Base-by-base conservation (phyloP, 2,113 vertebrate genomes). In the Motacilla alba region DNA sequence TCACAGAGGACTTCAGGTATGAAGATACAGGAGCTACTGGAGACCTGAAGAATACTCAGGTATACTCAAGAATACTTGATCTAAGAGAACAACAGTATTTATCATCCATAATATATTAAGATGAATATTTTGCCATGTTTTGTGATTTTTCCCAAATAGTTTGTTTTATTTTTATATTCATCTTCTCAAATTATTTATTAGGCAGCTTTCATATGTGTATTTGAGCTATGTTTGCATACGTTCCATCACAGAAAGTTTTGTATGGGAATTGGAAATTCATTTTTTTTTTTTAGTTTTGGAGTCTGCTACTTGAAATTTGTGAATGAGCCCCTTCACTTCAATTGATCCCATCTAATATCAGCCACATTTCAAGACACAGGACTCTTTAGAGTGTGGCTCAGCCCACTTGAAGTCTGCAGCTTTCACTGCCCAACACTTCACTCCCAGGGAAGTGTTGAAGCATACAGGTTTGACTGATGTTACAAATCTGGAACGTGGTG, bases 401-500 rank as follows among this genome's bases (percentile, higher is more conserved):
- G 24, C 14, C 39, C 53, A 52, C 11, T 7, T 33, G 26, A 72
- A 11, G 8, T 79, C 49, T 83, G 24, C 33, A 60, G 35, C 31
- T 83, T 88, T 64, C 30, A 35, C 14, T 49, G 30, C 4, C 21
- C 44, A 4, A 35, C 35, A 35, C 35, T 35, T 35, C 35, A 43
- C 23, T 83, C 30, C 8, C 26, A 27, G n/a, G 15, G 20, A 92
- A 69, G 2, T 11, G 26, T 37, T 46, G 46, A 83, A 26, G 4
- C 1, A 0, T 24, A 12, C 2, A 15, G 43, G 17, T 49, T 37
- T 41, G 12, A 9, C 11, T 13, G 12, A 1, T 20, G 11, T 52
- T 41, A 39, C 44, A 56, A 37, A 73, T 30, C 13, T 56, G 7
- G 19, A 83, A 26, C 19, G 7, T 37, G 22, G 10, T 39, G 39